phyloP scores from a whole-genome alignment of 2,113 vertebrate genomes.

The Sardina pilchardus region DNA sequence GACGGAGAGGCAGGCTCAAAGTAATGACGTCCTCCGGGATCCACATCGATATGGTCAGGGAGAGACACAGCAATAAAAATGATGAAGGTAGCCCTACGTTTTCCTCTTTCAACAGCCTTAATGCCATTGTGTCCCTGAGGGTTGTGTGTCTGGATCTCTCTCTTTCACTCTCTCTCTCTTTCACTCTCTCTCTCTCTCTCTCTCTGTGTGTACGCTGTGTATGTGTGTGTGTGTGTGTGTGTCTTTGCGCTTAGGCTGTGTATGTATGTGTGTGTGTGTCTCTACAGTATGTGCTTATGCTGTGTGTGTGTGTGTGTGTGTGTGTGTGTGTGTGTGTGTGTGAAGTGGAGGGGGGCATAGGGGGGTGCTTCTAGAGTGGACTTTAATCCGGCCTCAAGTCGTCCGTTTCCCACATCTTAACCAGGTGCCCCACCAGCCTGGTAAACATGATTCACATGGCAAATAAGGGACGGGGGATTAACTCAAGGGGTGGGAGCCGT shows the following conservation, averaged over 20 bases:
- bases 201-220: neutral
- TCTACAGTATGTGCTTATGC: neutral
- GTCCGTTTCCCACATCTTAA: constrained; percentile 18
- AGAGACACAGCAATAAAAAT: neutral
- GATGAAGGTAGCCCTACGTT: neutral
- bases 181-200: too few species aligned
- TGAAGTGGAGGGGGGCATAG: neutral
- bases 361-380: constrained; percentile 18
- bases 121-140: neutral
- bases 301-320: constrained; percentile 25
- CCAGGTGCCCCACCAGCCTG: constrained; percentile 29
- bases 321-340: neutral
- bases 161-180: too few species aligned
- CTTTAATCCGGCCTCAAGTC: constrained; percentile 39
- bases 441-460: constrained; percentile 30
- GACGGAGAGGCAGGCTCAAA: neutral
- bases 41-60: neutral
- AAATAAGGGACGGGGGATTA: constrained; percentile 9
- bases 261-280: neutral
- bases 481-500: constrained; percentile 13
- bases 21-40: constrained; percentile 8
- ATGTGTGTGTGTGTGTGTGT: neutral
- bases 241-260: neutral
- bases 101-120: neutral
- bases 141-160: neutral